Conservation (phyloP, 2,797 vertebrate species). For the Cichlasoma orientale region DNA sequence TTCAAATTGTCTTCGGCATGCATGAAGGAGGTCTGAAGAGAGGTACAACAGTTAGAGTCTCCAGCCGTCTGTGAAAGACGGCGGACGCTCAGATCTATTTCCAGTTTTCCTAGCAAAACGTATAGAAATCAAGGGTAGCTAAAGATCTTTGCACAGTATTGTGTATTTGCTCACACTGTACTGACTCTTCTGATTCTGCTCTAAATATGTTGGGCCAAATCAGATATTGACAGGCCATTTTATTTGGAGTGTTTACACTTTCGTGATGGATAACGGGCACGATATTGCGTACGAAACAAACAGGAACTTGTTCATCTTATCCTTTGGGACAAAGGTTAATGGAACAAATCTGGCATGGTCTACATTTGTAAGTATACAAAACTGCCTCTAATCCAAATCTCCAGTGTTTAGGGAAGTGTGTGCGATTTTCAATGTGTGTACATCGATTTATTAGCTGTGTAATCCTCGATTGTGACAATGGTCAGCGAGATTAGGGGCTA, state of each 20-base stretch:
- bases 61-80: background rate
- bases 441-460: conserved; percentile 77
- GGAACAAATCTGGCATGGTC: conserved; percentile 59
- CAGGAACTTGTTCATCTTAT: background rate
- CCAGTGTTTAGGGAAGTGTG: conserved; percentile 39
- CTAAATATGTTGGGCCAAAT: conserved; percentile 17
- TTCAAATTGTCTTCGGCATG: background rate
- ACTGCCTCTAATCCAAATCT: conserved; percentile 61
- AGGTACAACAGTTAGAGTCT: background rate
- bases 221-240: conserved; percentile 24
- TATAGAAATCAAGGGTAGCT: background rate
- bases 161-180: background rate
- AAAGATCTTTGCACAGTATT: background rate
- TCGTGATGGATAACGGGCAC: conserved; percentile 9
- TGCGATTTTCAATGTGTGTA: conserved; percentile 36
- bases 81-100: background rate
- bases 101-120: background rate
- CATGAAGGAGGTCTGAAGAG: background rate
- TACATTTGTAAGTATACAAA: conserved; percentile 64
- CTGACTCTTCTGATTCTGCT: conserved; percentile 6
- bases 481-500: conserved; percentile 77
- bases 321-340: conserved; percentile 44
- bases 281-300: conserved; percentile 12
- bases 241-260: conserved; percentile 4
- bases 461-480: conserved; percentile 81